A percentile compares a stretch with the other conserved stretches of the same genome.
phyloP scores from a whole-genome alignment of 2,888 invertebrate species.

The Galeruca laticollis region DNA sequence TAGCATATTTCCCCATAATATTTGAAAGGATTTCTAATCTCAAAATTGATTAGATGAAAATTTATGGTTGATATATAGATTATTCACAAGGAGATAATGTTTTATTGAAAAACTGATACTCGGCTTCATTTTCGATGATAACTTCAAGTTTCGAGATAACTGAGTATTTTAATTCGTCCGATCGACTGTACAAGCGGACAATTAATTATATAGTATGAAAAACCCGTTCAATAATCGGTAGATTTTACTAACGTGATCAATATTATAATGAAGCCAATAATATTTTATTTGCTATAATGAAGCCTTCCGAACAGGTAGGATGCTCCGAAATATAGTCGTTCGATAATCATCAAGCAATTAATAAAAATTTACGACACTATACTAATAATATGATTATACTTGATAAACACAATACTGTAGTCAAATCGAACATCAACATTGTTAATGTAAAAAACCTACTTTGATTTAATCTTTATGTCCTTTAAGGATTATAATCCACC shows the following conservation, averaged over 20 bases:
- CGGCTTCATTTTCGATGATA: not conserved
- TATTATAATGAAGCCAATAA: constrained; percentile 8
- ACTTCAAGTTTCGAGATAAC: not conserved
- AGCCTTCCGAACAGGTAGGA: constrained; percentile 1
- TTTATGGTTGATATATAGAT: no score
- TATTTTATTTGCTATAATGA: constrained; percentile 9
- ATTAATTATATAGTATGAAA: constrained; percentile 5
- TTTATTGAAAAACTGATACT: no score
- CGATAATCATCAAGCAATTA: constrained; percentile 7
- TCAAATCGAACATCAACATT: not conserved
- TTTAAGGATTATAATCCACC: not conserved
- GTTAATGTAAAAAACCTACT: constrained; percentile 1
- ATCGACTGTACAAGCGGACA: not conserved
- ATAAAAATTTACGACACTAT: constrained; percentile 8
- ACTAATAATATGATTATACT: constrained; percentile 3
- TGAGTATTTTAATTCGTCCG: not conserved
- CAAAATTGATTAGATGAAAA: no score
- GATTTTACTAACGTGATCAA: constrained; percentile 1
- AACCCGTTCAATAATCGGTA: constrained; percentile 4
- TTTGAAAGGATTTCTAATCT: no score
- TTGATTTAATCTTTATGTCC: not conserved
- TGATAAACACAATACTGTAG: constrained; percentile 1
- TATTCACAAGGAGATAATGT: no score
- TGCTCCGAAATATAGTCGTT: not conserved
- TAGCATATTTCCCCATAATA: no score